These are phyloP conservation scores for Cynoglossus semilaevis DNA, from an alignment of 2,113 vertebrate species.

Conservation along the genomic window DNA sequence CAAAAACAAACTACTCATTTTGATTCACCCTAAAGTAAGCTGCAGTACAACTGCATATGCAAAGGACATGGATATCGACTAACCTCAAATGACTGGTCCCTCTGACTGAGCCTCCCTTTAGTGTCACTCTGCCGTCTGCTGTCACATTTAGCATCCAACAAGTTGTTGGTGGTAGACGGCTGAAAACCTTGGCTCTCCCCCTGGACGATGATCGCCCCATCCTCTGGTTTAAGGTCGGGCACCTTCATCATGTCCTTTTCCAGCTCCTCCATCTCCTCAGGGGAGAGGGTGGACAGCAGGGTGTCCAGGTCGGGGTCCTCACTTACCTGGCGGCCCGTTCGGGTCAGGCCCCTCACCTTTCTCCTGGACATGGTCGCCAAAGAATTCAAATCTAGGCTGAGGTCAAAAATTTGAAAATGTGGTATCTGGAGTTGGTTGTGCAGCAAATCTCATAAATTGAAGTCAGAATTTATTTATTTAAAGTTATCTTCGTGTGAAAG, in stretches of 20 bases:
- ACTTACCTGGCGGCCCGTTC: constrained; percentile 78
- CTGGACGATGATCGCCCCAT: constrained; percentile 69
- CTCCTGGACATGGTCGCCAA: constrained; percentile 70
- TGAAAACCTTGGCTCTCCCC: constrained; percentile 59
- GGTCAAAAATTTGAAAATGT: background rate
- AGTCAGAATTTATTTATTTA: constrained; percentile 1
- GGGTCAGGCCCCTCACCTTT: constrained; percentile 74
- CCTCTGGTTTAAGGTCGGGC: constrained; percentile 80
- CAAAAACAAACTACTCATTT: background rate
- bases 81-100: constrained; percentile 83
- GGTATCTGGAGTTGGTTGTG: background rate
- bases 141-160: constrained; percentile 50
- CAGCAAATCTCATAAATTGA: constrained; percentile 15
- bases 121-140: constrained; percentile 67
- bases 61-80: constrained; percentile 41
- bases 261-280: constrained; percentile 78
- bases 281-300: constrained; percentile 79
- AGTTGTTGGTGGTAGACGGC: constrained; percentile 41
- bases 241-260: constrained; percentile 80
- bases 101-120: constrained; percentile 73
- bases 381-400: background rate
- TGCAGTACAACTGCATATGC: background rate
- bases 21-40: background rate
- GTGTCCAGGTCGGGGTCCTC: constrained; percentile 82
- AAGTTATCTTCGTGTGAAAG: constrained; percentile 2